Base-by-base conservation (phyloP, 2,888 invertebrate genomes). In the Leptinotarsa juncta region DNA sequence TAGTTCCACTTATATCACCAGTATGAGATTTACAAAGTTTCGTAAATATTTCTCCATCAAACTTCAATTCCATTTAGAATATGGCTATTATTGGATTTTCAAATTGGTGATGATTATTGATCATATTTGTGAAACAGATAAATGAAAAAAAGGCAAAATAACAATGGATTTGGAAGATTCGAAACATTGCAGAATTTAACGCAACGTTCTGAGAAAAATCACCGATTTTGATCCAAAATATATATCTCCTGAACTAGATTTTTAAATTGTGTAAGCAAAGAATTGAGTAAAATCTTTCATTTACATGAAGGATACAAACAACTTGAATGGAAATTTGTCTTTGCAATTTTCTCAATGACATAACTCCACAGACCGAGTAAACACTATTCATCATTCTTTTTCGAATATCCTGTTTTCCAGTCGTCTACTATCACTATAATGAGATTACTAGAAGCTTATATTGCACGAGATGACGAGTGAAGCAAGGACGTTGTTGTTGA, bases 331-430 rank as follows among this genome's bases (percentile, higher is more conserved):
- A 62, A 62, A 62, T 42, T n/a, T n/a, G 62, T 62, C 62, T 62
- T 51, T 71, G 70, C 67, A n/a, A 50, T 70, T 70, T 70, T 72
- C 67, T 69, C 26, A 75, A 72, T 75, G 75, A 75, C 75, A 70
- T 75, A 75, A 75, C 62, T 73, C 62, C 65, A 57, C 53, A 67
- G 68, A 55, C 72, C 48, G 42, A 67, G 75, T 75, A 75, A 75
- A 70, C 72, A 75, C 68, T 4, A 18, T 48, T 62, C 10, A 18
- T 74, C 68, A 51, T 74, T 68, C 18, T 67, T 75, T 55, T 67
- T 32, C 26, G 4, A 51, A 65, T 75, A 72, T 75, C 75, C 75
- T 75, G 75, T 75, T 75, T 72, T 72, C 57, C 66, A 42, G 62
- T 60, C 49, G 66, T 70, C 70, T 16, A 23, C 57, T 57, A 57